phyloP scores from a whole-genome alignment of 2,888 invertebrate genomes.

The Napeogenes inachia region DNA sequence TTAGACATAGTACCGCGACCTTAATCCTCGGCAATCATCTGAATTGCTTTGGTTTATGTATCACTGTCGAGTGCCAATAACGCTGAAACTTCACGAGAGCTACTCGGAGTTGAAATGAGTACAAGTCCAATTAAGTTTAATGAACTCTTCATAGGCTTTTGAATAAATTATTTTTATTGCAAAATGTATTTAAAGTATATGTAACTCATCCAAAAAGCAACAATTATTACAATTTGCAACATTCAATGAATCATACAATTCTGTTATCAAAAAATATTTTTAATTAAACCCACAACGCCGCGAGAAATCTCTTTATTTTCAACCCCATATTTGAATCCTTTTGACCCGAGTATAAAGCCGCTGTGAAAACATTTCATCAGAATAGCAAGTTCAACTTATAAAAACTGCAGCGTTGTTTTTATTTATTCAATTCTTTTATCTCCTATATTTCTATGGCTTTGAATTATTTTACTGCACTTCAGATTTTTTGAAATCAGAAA shows the following conservation, averaged over 20 bases:
- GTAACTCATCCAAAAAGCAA: too few species aligned
- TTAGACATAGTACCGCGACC: not conserved
- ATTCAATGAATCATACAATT: not conserved
- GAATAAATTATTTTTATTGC: too few species aligned
- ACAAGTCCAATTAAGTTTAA: not conserved
- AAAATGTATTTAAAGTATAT: too few species aligned
- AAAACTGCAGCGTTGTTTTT: not conserved
- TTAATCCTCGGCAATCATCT: not conserved
- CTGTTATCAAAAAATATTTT: not conserved
- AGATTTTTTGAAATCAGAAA: not conserved
- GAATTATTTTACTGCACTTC: not conserved
- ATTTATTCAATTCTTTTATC: not conserved
- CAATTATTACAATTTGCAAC: too few species aligned
- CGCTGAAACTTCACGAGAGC: not conserved
- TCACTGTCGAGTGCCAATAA: not conserved
- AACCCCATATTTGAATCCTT: not conserved
- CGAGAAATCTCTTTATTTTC: not conserved
- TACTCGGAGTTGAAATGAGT: not conserved
- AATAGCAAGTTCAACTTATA: not conserved
- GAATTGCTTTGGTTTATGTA: not conserved
- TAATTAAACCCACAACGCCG: not conserved
- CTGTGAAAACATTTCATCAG: not conserved
- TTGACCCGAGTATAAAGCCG: not conserved
- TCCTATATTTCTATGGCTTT: not conserved
- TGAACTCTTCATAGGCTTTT: not conserved